Evolutionary conservation across 1,140 invertebrate genomes (phyloP).

Genomic region (Ditylenchus dipsaci): DNA sequence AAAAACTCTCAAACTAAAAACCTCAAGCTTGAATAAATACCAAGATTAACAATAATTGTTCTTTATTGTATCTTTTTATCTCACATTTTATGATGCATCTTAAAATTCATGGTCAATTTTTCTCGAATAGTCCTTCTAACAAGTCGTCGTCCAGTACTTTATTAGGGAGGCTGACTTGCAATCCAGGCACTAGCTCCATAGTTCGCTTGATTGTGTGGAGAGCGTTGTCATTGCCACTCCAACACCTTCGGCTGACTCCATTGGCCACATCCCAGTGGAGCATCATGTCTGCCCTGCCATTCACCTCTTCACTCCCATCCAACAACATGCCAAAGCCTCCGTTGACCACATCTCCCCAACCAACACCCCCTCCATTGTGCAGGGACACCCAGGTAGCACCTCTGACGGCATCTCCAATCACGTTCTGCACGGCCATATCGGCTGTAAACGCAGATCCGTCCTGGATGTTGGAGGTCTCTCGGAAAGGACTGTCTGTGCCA

Average conservation of each 20-base stretch:
- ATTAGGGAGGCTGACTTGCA: conserved; percentile 49
- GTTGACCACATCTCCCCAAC: conserved; percentile 71
- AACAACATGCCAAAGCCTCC: conserved; percentile 69
- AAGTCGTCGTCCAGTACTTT: conserved; percentile 34
- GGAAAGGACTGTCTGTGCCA: conserved; percentile 69
- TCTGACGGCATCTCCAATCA: conserved; percentile 67
- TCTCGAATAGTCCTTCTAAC: conserved; percentile 21
- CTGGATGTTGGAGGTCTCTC: conserved; percentile 69
- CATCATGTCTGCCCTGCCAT: conserved; percentile 61
- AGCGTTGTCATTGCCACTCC: conserved; percentile 51
- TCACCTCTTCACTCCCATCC: conserved; percentile 66
- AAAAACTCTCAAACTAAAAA: too few relatives aligned
- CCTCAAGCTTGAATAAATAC: too few relatives aligned
- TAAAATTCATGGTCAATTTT: too few relatives aligned
- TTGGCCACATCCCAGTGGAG: conserved; percentile 70
- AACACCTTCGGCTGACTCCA: conserved; percentile 61
- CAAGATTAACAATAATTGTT: too few relatives aligned
- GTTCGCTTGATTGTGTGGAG: conserved; percentile 48
- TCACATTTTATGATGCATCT: too few relatives aligned
- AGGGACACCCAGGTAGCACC: conserved; percentile 71
- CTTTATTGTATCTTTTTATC: too few relatives aligned
- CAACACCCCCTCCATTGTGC: conserved; percentile 70
- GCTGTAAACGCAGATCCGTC: conserved; percentile 63
- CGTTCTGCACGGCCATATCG: conserved; percentile 61
- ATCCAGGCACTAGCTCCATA: conserved; percentile 25